These are phyloP conservation scores for Eristalis pertinax DNA, from an alignment of 2,888 invertebrate genomes.

Conservation along the genomic window DNA sequence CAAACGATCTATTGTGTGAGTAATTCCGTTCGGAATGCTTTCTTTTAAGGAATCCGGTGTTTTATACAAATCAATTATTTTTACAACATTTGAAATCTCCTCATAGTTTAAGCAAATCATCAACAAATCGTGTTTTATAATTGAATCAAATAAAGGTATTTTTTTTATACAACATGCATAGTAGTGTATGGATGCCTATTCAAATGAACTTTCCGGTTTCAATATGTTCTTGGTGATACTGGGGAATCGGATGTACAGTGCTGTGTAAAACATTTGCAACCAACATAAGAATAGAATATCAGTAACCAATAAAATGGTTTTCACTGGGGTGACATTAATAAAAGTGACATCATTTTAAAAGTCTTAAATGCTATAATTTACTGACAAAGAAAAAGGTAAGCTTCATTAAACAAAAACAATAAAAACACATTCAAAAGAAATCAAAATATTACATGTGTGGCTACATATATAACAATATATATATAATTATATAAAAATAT, in stretches of 20 bases:
- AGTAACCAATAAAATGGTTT: no score
- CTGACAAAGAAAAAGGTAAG: no score
- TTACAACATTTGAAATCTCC: conserved; percentile 1
- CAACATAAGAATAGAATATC: no score
- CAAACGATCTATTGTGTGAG: conserved; percentile 11
- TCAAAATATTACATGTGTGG: no score
- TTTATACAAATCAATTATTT: background rate
- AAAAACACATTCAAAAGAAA: no score
- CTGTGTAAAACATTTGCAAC: no score
- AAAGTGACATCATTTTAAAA: no score
- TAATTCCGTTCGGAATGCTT: conserved; percentile 14
- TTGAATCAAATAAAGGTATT: conserved; percentile 14
- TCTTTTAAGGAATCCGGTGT: background rate
- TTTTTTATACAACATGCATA: background rate
- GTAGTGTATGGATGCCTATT: background rate
- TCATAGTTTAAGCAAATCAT: background rate
- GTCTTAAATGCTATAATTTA: no score
- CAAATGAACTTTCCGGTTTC: background rate
- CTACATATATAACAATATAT: no score
- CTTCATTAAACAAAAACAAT: no score
- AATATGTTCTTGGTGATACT: background rate
- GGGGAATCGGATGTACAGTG: background rate
- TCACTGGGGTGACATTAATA: no score
- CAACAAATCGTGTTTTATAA: background rate
- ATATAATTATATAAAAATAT: no score